Evolutionary conservation across 2,888 invertebrate species (phyloP), one percentile per base, ranked within the genome.

Genomic region (Leptinotarsa juncta): DNA sequence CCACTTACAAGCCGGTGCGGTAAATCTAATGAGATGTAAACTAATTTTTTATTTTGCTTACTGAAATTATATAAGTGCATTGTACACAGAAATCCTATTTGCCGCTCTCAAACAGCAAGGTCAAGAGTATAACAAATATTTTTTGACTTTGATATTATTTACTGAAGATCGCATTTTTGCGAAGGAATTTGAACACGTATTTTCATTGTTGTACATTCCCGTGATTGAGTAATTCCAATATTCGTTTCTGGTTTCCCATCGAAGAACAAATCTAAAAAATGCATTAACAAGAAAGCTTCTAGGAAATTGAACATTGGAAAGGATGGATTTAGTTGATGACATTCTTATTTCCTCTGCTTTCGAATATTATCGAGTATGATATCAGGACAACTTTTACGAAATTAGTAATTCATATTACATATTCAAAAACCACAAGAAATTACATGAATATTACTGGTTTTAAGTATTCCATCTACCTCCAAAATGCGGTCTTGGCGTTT

Each of bases 261-360:
- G 15, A 60, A 53, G 71, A 65, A 42, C 32, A 65, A 67, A 67
- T 72, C n/a, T 62, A n/a, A 42, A 50, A 67, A 62, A 20, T 49
- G n/a, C 67, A 26, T 26, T 26, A 67, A n/a, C 51, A 50, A n/a
- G 67, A 60, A 42, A 23, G 72, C 7, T 67, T 51, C 18, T 20
- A 32, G 26, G 72, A 57, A 32, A 32, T 32, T 32, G 32, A 32
- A 32, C 32, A 32, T 32, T 32, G 7, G 32, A 32, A 42, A 42
- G 42, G 42, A 10, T 42, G 12, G 42, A 42, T 42, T 10, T 3
- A 42, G 42, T 42, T 42, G 10, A 42, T 42, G 42, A 42, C 42
- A 42, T 42, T 42, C 10, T 42, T 42, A 42, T 42, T 10, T 42
- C 42, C 42, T 12, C 12, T 42, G 42, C 42, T 42, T 42, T 42